Evolutionary conservation across 2,888 invertebrate species (phyloP), one percentile per base, ranked within the genome.

Genomic region (Deladenus siricidicola): DNA sequence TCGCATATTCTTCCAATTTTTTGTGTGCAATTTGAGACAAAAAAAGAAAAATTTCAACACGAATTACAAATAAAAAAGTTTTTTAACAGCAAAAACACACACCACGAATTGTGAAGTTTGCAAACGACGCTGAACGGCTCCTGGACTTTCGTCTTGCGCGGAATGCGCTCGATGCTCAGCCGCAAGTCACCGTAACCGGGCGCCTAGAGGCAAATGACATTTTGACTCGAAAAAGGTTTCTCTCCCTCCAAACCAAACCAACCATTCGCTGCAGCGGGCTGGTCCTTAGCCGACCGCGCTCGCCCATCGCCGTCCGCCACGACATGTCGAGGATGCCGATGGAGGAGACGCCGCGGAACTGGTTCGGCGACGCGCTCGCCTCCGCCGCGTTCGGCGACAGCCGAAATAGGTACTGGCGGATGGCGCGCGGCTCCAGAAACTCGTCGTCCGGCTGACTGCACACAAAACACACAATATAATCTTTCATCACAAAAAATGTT

Each of bases 231-330:
- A n/a, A n/a, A n/a, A n/a, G n/a, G n/a, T n/a, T n/a, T n/a, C n/a
- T n/a, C n/a, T n/a, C n/a, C n/a, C n/a, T n/a, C n/a, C n/a, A n/a
- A n/a, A n/a, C n/a, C n/a, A 23, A 10, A 14, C 19, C 17, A 24
- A 58, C 56, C 51, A 87, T 87, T 83, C 93, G 85, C 79, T 90
- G 89, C 60, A 96, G 81, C 77, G 90, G 90, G 81, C 92, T 91
- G 19, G 94, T 96, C 83, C 96, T 94, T 63, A 96, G 82, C 66
- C 93, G 85, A n/a, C 94, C 96, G 72, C 89, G 86, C 82, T 96
- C 96, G 23, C 96, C 96, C 75, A 96, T 85, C 81, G 90, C 89
- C 30, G 93, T 92, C 71, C 93, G 85, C 98, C 98, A 98, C 10
- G 92, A 89, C 78, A 98, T 96, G 81, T 98, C 96, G 57, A 98